These are phyloP conservation scores for Drosophila vallismaia DNA, from an alignment of 2,888 invertebrate species.

Conservation along the genomic window DNA sequence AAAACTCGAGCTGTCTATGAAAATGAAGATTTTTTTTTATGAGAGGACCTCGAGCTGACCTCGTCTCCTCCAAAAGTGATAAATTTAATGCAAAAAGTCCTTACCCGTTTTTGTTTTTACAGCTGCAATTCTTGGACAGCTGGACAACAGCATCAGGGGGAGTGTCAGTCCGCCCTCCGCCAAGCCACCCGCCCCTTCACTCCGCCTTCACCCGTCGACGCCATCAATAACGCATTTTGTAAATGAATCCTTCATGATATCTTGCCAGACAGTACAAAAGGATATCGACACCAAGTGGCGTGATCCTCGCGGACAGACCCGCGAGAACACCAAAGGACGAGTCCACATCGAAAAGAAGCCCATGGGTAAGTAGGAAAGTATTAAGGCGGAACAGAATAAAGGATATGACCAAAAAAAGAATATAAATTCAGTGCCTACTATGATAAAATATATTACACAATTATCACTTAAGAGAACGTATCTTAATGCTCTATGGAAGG, in stretches of 20 bases:
- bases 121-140: constrained; percentile 60
- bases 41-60: neutral
- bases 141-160: constrained; percentile 44
- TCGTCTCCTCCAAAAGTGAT: constrained; percentile 44
- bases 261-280: constrained; percentile 81
- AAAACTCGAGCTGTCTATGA: constrained; percentile 23
- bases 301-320: constrained; percentile 80
- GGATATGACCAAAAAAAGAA: neutral
- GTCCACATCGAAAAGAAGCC: constrained; percentile 83
- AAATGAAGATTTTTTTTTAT: constrained; percentile 34
- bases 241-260: constrained; percentile 84
- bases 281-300: constrained; percentile 82
- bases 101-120: constrained; percentile 12
- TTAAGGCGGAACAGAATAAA: constrained; percentile 6
- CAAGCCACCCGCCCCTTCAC: constrained; percentile 38
- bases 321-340: constrained; percentile 83
- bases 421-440: too few relatives aligned
- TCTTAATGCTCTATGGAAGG: neutral
- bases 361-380: constrained; percentile 71
- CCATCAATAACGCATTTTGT: constrained; percentile 83
- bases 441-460: neutral
- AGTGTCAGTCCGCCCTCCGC: constrained; percentile 13
- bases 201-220: constrained; percentile 80
- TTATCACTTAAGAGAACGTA: neutral
- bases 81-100: constrained; percentile 58